Evolutionary conservation across 2,113 vertebrate species (phyloP).

Genomic region (Protobothrops mucrosquamatus): DNA sequence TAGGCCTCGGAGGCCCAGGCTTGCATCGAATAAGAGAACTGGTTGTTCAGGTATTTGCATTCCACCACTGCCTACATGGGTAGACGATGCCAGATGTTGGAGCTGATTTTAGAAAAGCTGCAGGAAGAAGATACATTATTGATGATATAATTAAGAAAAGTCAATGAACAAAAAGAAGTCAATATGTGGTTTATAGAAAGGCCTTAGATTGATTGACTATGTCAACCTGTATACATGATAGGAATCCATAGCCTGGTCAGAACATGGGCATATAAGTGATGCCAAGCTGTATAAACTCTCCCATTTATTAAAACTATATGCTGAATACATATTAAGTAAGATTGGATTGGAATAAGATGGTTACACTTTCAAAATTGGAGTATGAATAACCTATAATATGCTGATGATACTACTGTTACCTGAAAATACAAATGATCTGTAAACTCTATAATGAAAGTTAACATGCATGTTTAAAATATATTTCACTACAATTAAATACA

Average conservation of each 20-base stretch:
- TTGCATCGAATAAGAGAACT: too few relatives aligned
- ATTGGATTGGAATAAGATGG: neutral
- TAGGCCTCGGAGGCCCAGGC: too few relatives aligned
- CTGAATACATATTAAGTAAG: neutral
- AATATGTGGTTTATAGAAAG: neutral
- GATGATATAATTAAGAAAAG: neutral
- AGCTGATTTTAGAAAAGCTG: neutral
- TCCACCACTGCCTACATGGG: neutral
- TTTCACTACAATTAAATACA: too few relatives aligned
- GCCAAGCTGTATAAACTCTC: neutral
- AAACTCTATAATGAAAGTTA: neutral
- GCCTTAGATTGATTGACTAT: neutral
- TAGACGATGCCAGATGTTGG: neutral
- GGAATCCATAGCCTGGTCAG: neutral
- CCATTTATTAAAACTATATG: neutral
- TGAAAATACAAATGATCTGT: neutral
- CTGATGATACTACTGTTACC: neutral
- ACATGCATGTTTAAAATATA: too few relatives aligned
- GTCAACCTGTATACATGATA: neutral
- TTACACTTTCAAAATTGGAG: neutral
- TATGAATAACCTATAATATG: neutral
- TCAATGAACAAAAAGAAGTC: neutral
- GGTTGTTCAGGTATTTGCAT: too few relatives aligned
- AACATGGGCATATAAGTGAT: neutral
- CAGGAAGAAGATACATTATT: neutral